Percentiles rank a stretch among this genome's conserved stretches.
phyloP scores from a whole-genome alignment of 2,797 vertebrate genomes.

The Taeniopygia guttata region DNA sequence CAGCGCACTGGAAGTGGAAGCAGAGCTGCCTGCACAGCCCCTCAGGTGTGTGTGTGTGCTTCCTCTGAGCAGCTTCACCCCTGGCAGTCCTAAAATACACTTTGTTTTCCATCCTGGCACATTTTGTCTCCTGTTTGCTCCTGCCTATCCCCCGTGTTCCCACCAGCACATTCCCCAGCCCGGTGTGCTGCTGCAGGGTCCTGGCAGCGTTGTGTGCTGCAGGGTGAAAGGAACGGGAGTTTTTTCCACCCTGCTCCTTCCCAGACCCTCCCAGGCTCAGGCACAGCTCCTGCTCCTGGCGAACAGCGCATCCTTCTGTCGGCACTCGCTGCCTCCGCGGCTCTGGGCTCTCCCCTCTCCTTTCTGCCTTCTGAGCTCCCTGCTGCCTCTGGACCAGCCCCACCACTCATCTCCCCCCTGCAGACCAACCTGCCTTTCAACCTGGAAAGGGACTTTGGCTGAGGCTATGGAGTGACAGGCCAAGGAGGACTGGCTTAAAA shows the following conservation, averaged over 20 bases:
- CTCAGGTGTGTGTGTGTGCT: fast-evolving
- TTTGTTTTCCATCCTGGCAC: not conserved
- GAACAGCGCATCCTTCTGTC: not conserved
- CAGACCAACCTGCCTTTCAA: not conserved
- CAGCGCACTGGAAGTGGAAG: not conserved
- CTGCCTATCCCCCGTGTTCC: not conserved
- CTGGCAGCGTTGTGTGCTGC: fast-evolving
- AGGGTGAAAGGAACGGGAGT: not conserved
- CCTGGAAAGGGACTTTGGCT: not conserved
- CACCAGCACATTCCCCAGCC: not conserved
- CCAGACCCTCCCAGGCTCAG: not conserved
- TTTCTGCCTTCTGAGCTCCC: not conserved
- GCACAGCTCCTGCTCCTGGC: not conserved
- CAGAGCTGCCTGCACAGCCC: not conserved
- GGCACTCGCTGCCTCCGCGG: fast-evolving
- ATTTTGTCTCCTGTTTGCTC: not conserved
- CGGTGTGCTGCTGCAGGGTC: not conserved
- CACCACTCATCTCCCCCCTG: fast-evolving
- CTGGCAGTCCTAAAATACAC: not conserved
- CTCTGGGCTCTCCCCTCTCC: not conserved
- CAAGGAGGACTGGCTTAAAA: not conserved
- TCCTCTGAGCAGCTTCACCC: not conserved
- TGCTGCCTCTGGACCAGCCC: not conserved
- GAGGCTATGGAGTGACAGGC: not conserved
- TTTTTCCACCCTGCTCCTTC: not conserved